Conservation (phyloP, 2,113 vertebrate species). For the Ammodytes dubius region DNA sequence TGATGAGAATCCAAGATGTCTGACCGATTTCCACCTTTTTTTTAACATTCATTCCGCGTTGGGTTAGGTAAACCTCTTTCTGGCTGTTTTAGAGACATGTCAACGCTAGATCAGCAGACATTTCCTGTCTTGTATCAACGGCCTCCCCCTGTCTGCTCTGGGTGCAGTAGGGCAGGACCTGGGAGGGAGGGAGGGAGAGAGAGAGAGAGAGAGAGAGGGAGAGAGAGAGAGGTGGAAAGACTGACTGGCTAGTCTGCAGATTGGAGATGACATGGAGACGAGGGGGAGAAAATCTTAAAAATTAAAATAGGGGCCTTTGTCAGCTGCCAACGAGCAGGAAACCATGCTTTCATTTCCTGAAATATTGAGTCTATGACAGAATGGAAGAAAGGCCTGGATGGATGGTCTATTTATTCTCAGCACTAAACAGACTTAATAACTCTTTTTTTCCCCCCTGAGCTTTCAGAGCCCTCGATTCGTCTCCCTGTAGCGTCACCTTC, state of each 20-base stretch:
- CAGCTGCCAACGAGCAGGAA: constrained; percentile 46
- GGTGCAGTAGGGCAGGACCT: constrained; percentile 43
- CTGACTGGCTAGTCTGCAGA: constrained; percentile 35
- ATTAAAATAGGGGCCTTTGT: constrained; percentile 1
- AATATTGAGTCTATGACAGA: constrained; percentile 58
- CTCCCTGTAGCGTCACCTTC: background rate
- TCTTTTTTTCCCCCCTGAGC: constrained; percentile 5
- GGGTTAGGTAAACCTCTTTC: constrained; percentile 38
- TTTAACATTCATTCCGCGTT: constrained; percentile 52
- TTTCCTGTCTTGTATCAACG: constrained; percentile 65
- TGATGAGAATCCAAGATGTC: constrained; percentile 61
- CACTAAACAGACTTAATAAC: constrained; percentile 14
- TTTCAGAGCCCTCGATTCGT: background rate
- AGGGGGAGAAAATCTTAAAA: constrained; percentile 25
- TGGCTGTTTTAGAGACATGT: constrained; percentile 46
- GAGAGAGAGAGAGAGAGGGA: background rate
- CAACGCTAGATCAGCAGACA: constrained; percentile 34
- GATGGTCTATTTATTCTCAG: constrained; percentile 36
- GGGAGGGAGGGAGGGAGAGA: constrained; percentile 2
- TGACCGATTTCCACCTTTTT: constrained; percentile 56
- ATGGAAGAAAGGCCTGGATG: constrained; percentile 40
- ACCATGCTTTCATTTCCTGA: constrained; percentile 58
- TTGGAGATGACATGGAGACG: constrained; percentile 9
- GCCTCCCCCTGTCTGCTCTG: constrained; percentile 26
- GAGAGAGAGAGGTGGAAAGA: constrained; percentile 32